Evolutionary conservation across 2,888 invertebrate species (phyloP), one percentile per base, ranked within the genome.

Genomic region (Pristionchus arcanus): DNA sequence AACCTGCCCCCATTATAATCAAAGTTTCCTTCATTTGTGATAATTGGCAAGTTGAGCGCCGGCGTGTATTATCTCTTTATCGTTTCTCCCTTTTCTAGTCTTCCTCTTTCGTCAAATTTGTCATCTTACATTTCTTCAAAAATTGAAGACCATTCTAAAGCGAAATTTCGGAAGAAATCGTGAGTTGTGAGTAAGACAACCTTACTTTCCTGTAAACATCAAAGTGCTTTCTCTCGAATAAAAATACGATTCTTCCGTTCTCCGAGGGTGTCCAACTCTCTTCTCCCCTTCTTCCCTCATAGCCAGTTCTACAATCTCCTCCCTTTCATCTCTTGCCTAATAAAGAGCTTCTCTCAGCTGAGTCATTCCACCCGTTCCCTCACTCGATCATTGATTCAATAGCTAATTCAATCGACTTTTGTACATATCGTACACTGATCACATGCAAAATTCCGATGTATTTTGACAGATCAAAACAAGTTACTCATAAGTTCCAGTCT

Each of bases 221-320:
- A 25, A 81, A 81, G 42, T 42, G 81, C 28, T 49, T 3, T 42
- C 15, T 81, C 19, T n/a, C 15, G 37, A 42, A 42, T n/a, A 63
- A 34, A 37, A 74, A 37, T 21, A 19, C 13, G 42, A 5, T 49
- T 34, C 25, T 25, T 59, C 59, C 2, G 21, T 42, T 55, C 1
- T 55, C 16, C 49, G 1, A 5, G 9, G 21, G 37, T 55, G 31
- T 25, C 31, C 84, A 7, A 0, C 55, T 25, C 28, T 11, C 83
- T 25, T 53, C 53, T 55, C 31, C 34, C 7, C 21, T 53, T n/a
- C 83, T 15, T 83, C 53, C 49, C 21, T 21, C 25, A 16, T 34
- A 59, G 31, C 84, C 59, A 85, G 59, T 85, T 59, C 59, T 59
- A 34, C 55, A 83, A 49, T 83, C 59, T 85, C 84, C 34, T 85